These are phyloP conservation scores for Crocidura indochinensis DNA, from an alignment of 2,797 vertebrate genomes.

Conservation along the genomic window DNA sequence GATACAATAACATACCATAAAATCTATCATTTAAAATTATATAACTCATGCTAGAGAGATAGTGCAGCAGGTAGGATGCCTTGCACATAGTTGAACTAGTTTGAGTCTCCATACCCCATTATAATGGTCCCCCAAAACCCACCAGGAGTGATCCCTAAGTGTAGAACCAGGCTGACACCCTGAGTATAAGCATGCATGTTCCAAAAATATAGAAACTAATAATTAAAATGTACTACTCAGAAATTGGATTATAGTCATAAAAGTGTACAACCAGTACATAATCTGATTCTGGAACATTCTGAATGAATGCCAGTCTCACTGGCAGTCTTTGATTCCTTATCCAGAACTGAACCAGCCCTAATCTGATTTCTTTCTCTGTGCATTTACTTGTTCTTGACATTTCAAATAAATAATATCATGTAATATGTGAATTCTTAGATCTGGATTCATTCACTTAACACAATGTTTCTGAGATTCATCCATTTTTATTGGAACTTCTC, in stretches of 20 bases:
- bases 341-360: not conserved
- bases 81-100: no score
- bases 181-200: no score
- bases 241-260: not conserved
- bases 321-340: not conserved
- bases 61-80: no score
- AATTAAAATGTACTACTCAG: not conserved
- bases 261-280: not conserved
- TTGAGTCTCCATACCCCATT: no score
- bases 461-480: not conserved
- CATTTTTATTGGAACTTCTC: not conserved
- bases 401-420: not conserved
- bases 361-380: not conserved
- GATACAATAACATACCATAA: not conserved
- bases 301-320: not conserved
- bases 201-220: no score
- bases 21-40: no score
- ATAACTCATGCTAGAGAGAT: no score
- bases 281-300: conserved; percentile 1
- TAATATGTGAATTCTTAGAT: not conserved
- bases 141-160: no score
- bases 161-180: no score
- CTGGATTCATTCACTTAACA: not conserved
- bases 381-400: not conserved
- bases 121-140: no score